Base-by-base conservation (phyloP, 2,888 invertebrate genomes). In the Cecidostiba fungosa region DNA sequence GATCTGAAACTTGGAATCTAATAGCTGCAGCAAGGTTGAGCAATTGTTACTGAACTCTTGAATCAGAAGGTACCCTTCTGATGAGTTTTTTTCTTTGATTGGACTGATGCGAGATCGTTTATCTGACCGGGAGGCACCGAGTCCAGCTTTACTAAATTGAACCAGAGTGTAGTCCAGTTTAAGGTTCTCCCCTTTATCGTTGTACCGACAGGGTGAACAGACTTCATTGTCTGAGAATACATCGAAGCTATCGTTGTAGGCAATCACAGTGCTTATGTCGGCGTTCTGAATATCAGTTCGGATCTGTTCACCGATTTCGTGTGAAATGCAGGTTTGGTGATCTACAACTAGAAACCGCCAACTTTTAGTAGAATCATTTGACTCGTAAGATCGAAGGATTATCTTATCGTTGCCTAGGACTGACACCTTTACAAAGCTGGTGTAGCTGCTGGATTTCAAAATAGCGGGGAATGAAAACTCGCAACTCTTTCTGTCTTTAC, bases 401-500 rank as follows among this genome's bases (percentile, higher is more conserved):
- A 66, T 66, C 26, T 66, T 66, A 66, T 29, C 14, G 26, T 66
- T 66, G 66, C 66, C 66, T 26, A 66, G 2, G 26, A 66, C 66
- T 26, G 29, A 3, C 8, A 16, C 66, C 1, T 66, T 66, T 1
- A 29, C 26, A 29, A 29, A 26, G n/a, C 66, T 66, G 14, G 10
- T 59, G 8, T 59, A 59, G n/a, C 14, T 66, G 26, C 26, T 66
- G 12, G 66, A 66, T 26, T 66, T 66, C 3, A 29, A 29, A 29
- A 26, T 1, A 29, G 26, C 3, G 12, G 23, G 26, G 3, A 66
- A 29, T 3, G 66, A 29, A 66, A 29, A 0, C 2, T 29, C 0
- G 14, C 66, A 66, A 23, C 29, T 66, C 29, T 66, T 66, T 14
- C 66, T 29, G 26, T 26, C 66, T 0, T 66, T 66, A 5, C 12